Evolutionary conservation across 2,113 vertebrate genomes (phyloP), one percentile per base, ranked within the genome.

Genomic region (Sceloporus tristichus): DNA sequence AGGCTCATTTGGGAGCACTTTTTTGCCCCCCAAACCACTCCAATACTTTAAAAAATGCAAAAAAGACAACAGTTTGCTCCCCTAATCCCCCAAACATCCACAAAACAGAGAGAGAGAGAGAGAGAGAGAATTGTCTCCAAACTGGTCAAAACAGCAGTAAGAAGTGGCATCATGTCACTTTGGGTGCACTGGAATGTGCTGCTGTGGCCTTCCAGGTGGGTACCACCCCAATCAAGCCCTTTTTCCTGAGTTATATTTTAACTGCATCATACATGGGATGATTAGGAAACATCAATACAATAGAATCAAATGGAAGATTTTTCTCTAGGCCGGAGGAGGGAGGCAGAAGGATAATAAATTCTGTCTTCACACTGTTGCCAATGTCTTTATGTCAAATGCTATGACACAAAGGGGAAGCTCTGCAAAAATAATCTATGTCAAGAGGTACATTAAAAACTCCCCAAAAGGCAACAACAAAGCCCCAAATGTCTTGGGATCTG

Each of bases 401-500:
- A n/a, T 65, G 38, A 77, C 42, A 21, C 38, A 66, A 29, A 34
- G 14, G 18, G 53, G 21, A n/a, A 74, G 42, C 13, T 83, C 23
- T 68, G 59, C 19, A 40, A 76, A 42, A 42, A 8, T 6, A 70
- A 70, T 77, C 34, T 77, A 66, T 54, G 14, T 88, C 48, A n/a
- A 81, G 78, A 25, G 70, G 48, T 62, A 34, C 48, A 54, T 19
- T 27, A 77, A 66, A 48, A 85, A 75, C 42, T 68, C 76, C 25
- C 25, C 81, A 53, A 81, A 27, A 70, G n/a, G 59, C 77, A 68
- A 38, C 56, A 70, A 75, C 62, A 77, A 82, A 85, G 77, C 38
- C 59, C 70, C 42, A 62, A 81, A 85, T 59, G 59, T 34, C 82
- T 56, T 48, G 48, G 34, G 74, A 66, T 85, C 29, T 40, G 73